Base-by-base conservation (phyloP, 2,888 invertebrate genomes). In the Brenthis ino region DNA sequence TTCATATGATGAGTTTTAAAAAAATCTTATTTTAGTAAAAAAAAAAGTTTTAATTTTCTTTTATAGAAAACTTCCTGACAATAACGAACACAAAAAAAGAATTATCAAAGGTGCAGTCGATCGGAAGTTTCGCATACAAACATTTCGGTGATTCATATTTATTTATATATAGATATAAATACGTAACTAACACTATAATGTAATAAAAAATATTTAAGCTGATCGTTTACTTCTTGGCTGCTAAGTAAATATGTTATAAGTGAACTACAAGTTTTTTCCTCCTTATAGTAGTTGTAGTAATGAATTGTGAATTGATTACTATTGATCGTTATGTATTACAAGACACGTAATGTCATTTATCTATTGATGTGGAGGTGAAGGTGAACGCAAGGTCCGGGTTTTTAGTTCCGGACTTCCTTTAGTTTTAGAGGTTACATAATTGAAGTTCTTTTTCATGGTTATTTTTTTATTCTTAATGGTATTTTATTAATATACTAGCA, bases 381-480 rank as follows among this genome's bases (percentile, higher is more conserved):
- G 73, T 47, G 58, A 69, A n/a, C 54, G 69, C 72, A 69, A 74
- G 68, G 74, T 75, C 74, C 76, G 73, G 77, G 76, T 76, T 77
- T 77, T 77, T 69, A 57, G 68, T 65, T 75, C 76, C 76, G 71
- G 68, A 74, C 77, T 79, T 80, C 77, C 78, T 79, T 53, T 69
- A 65, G 63, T 54, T 65, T 72, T 68, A 33, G 61, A 71, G 71
- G 69, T 72, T 72, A 69, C 65, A 66, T 64, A 69, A 71, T 37
- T 64, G 14, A 54, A 16, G 53, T 54, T 28, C 12, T 43, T 51
- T 63, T n/a, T 53, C 37, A 57, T 57, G 51, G 51, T 53, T 57
- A 33, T 28, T 51, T 56, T 56, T 37, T 16, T 61, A 33, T 28
- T 51, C 16, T 37, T 0, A 8, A 4, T 28, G 14, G 51, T 43